Conservation (phyloP, 2,888 invertebrate genomes). For the Phoronis australis region DNA sequence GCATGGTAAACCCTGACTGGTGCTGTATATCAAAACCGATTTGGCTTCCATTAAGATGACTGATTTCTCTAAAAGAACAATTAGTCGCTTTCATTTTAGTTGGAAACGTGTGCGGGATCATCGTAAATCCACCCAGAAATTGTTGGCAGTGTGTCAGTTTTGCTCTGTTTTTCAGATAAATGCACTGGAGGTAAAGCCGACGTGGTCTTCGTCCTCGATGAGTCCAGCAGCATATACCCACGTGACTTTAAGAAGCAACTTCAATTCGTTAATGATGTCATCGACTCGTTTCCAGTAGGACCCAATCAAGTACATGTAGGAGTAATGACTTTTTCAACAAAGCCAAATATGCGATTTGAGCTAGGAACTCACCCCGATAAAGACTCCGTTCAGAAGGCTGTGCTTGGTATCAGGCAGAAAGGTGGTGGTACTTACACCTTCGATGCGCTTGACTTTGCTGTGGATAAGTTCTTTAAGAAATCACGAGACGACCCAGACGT, state of each 20-base stretch:
- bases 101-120: no score
- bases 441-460: background rate
- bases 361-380: background rate
- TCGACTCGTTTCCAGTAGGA: background rate
- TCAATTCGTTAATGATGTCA: background rate
- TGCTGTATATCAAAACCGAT: no score
- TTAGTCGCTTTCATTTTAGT: no score
- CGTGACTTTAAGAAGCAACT: background rate
- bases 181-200: no score
- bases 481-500: background rate
- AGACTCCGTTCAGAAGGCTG: background rate
- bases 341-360: background rate
- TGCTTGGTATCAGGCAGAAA: background rate
- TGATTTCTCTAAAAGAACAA: no score
- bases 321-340: background rate
- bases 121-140: no score
- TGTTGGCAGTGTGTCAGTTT: no score
- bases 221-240: background rate
- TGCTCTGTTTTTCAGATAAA: no score
- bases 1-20: no score
- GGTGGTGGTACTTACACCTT: background rate
- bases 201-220: background rate
- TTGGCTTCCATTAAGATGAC: no score
- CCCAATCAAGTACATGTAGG: background rate
- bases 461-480: background rate